A percentile compares a stretch with the other conserved stretches of the same genome.
These are phyloP conservation scores for Platalea minor DNA, from an alignment of 2,797 vertebrate species.

Conservation along the genomic window DNA sequence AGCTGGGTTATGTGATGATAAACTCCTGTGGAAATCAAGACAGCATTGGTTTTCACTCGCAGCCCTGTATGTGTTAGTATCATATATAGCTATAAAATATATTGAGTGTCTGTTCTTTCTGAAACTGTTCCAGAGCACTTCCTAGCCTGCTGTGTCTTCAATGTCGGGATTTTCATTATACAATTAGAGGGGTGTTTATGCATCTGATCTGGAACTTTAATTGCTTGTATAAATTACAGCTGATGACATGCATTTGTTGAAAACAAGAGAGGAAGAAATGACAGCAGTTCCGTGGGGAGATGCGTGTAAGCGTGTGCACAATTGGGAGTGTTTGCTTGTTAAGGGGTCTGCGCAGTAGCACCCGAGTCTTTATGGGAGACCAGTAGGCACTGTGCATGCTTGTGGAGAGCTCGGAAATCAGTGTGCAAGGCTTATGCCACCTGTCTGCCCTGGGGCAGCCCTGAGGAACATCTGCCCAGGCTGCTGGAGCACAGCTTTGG, in stretches of 20 bases:
- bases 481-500: not conserved
- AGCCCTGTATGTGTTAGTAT: not conserved
- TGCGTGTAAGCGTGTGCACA: not conserved
- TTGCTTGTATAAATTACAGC: not conserved
- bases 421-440: not conserved
- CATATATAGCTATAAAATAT: not conserved
- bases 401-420: not conserved
- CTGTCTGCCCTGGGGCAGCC: not conserved
- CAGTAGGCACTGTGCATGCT: not conserved
- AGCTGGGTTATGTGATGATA: not conserved
- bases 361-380: not conserved
- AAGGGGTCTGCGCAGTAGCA: not conserved
- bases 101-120: not conserved
- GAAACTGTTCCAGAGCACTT: not conserved
- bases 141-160: not conserved
- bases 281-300: not conserved
- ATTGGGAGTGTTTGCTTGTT: not conserved
- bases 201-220: not conserved
- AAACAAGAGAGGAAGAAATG: not conserved
- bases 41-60: not conserved
- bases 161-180: accelerated
- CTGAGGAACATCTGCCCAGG: not conserved
- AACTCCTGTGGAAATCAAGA: not conserved
- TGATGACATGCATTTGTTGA: not conserved
- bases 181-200: not conserved